Base-by-base conservation (phyloP, 2,888 invertebrate species). In the Acrocera orbiculus region DNA sequence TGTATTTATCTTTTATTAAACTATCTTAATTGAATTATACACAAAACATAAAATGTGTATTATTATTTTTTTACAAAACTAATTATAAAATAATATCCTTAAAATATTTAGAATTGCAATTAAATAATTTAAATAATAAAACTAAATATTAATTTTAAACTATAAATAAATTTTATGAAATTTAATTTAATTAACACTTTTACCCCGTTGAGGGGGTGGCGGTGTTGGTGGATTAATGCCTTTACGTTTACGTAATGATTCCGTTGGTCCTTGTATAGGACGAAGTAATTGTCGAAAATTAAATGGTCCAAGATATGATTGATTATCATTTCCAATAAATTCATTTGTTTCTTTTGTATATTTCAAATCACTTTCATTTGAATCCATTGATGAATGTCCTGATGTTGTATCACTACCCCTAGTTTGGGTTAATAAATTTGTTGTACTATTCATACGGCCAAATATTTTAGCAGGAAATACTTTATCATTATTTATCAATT, bases 251-350 rank as follows among this genome's bases (percentile, higher is more conserved):
- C 75, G 62, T 32, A 76, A 56, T 27, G 76, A 75, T 43, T 76
- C 76, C 0, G 76, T 77, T 0, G 76, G 76, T 3, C 73, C 69
- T 36, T 70, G 59, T 2, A 75, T 74, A 1, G 74, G 74, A 40
- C 73, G 58, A 4, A 77, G 52, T 10, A 76, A 51, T 44, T 73
- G 71, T 30, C 75, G 64, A 47, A 76, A 76, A 46, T 76, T 69
- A 51, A 73, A 76, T 1, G 75, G 75, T 0, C 76, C 75, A 27
- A 67, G 66, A 8, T 65, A 65, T 43, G 72, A 71, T 30, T 38
- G 40, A 19, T 36, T 35, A 9, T 38, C 42, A n/a, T 45, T 48
- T 4, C 42, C 40, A 17, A 34, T 47, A 19, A 23, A 28, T 13
- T 33, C 30, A 11, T 25, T 34, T 3, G 46, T 50, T 7, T 44